phyloP scores from a whole-genome alignment of 2,888 invertebrate genomes.

The Coleophora deauratella region DNA sequence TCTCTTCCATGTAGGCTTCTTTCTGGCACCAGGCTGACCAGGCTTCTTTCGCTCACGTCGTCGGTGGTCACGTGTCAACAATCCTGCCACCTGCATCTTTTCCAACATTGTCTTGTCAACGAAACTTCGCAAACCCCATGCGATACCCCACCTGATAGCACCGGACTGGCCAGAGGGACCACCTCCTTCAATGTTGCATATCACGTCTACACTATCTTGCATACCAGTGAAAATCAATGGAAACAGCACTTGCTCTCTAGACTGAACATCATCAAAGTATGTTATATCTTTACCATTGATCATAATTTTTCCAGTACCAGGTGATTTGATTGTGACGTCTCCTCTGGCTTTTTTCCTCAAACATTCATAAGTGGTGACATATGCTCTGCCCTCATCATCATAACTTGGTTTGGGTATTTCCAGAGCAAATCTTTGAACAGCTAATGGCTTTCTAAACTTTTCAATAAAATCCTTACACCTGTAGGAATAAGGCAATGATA shows the following conservation, averaged over 20 bases:
- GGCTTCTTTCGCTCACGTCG: slow-evolving; percentile 92
- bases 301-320: slow-evolving; percentile 87
- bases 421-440: slow-evolving; percentile 71
- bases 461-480: slow-evolving; percentile 82
- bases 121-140: slow-evolving; percentile 89
- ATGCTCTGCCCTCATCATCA: slow-evolving; percentile 81
- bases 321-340: slow-evolving; percentile 84
- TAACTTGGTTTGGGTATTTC: slow-evolving; percentile 80
- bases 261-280: slow-evolving; percentile 82
- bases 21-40: slow-evolving; percentile 92
- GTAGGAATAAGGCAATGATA: slow-evolving; percentile 81
- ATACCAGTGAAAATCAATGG: slow-evolving; percentile 87
- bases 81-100: slow-evolving; percentile 91
- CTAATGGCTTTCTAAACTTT: slow-evolving; percentile 76
- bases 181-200: slow-evolving; percentile 81
- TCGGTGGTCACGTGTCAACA: slow-evolving; percentile 86
- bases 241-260: slow-evolving; percentile 88
- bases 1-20: slow-evolving; percentile 94
- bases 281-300: slow-evolving; percentile 87
- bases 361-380: slow-evolving; percentile 82
- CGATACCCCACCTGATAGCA: slow-evolving; percentile 89
- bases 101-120: slow-evolving; percentile 83
- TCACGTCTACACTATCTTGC: slow-evolving; percentile 86
- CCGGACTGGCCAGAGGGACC: slow-evolving; percentile 90
- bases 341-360: slow-evolving; percentile 82